A percentile compares a stretch with the other conserved stretches of the same genome.
Conservation (phyloP, 2,888 invertebrate species). For the Busseola fusca region DNA sequence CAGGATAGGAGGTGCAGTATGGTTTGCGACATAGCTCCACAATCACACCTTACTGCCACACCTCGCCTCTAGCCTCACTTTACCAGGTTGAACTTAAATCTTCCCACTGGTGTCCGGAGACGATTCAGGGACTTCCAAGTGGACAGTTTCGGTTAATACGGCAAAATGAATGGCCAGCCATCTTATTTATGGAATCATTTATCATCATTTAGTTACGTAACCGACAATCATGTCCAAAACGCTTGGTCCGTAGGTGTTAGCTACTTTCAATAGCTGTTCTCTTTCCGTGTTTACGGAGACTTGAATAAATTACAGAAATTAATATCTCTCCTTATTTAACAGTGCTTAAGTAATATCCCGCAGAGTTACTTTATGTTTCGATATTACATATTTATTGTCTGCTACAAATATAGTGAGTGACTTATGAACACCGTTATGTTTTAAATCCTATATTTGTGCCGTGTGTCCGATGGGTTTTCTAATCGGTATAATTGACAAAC, state of each 20-base stretch:
- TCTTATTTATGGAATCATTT: conserved; percentile 36
- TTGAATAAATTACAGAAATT: conserved; percentile 48
- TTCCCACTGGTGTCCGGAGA: no score
- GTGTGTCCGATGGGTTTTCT: neutral
- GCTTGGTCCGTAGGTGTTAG: conserved; percentile 50
- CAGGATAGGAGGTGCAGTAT: no score
- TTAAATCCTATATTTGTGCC: neutral
- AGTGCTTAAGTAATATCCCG: conserved; percentile 33
- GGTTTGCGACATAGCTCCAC: no score
- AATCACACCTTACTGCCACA: no score
- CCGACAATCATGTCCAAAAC: conserved; percentile 34
- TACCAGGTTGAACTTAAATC: no score
- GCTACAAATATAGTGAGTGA: neutral
- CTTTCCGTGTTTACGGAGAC: conserved; percentile 48
- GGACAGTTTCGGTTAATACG: conserved; percentile 27
- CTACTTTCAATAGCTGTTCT: conserved; percentile 50
- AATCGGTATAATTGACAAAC: neutral
- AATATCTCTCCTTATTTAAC: conserved; percentile 42
- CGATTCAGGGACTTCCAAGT: no score
- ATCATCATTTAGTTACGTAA: conserved; percentile 53
- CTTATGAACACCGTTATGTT: neutral
- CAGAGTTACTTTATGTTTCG: conserved; percentile 18
- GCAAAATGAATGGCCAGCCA: conserved; percentile 14
- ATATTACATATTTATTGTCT: conserved; percentile 27
- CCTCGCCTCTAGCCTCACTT: no score